Evolutionary conservation across 2,888 invertebrate genomes (phyloP).

Genomic region (Hesperia comma): DNA sequence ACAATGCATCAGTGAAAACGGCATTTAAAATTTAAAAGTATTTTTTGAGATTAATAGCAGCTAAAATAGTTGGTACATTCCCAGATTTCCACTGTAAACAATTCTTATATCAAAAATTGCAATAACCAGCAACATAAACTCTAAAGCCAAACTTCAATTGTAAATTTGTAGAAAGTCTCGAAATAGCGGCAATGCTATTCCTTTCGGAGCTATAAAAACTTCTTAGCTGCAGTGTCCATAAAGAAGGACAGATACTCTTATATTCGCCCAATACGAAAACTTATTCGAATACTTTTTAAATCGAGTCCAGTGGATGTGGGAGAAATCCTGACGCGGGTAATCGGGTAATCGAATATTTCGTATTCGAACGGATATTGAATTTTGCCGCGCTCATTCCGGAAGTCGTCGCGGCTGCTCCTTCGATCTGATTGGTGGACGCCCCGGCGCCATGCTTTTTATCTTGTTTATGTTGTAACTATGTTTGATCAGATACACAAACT

Average conservation of each 20-base stretch:
- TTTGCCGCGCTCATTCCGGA: conserved; percentile 72
- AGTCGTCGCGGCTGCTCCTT: conserved; percentile 64
- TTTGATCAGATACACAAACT: conserved; percentile 59
- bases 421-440: conserved; percentile 60
- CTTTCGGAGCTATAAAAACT: conserved; percentile 17
- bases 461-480: conserved; percentile 64
- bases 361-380: conserved; percentile 78
- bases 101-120: not conserved
- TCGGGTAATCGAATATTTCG: conserved; percentile 73
- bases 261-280: conserved; percentile 17
- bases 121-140: not conserved
- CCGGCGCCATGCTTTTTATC: conserved; percentile 74
- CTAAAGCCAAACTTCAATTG: conserved; percentile 1
- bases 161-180: not conserved
- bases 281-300: conserved; percentile 49
- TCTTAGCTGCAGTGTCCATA: conserved; percentile 27
- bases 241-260: conserved; percentile 29
- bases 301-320: conserved; percentile 51
- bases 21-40: no score
- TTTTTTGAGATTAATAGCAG: no score
- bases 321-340: conserved; percentile 59
- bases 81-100: no score
- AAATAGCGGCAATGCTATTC: conserved; percentile 14
- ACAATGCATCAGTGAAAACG: no score
- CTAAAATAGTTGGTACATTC: no score